Evolutionary conservation across 2,797 vertebrate species (phyloP), one percentile per base, ranked within the genome.

Genomic region (Jordanella pulchra): DNA sequence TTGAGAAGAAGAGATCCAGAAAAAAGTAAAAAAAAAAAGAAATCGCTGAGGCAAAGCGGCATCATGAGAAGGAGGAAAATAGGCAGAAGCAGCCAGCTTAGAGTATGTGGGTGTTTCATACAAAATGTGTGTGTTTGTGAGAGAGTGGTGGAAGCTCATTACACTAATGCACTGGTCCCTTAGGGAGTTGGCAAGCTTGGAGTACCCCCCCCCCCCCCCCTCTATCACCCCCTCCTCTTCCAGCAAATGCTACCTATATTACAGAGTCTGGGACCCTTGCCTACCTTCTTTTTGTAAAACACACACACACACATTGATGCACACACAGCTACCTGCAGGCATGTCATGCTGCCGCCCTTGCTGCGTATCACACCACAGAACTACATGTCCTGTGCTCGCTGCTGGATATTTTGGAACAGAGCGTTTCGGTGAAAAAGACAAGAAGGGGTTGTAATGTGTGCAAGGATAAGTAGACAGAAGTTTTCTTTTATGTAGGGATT

Each of bases 161-260:
- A 91, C 91, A 88, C 92, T 94, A 93, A 94, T 94, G 91, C 89
- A 92, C 87, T 75, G 79, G 81, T 89, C 87, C 81, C 87, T 69
- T 3, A 79, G 91, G 89, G 92, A 91, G 87, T 86, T 88, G 87
- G 87, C 89, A 90, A 79, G 82, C 83, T 79, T 71, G 75, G 83
- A 85, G 75, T 18, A 75, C 73, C 75, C 75, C 76, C 56, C 64
- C 21, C 72, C 30, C 70, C 12, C 28, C 50, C 13, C 28, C 28
- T 55, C 42, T 50, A 69, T 63, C 78, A 79, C 78, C 85, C 35
- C 82, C 77, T 79, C 84, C 81, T 80, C 77, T 79, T 81, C 76
- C 78, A 82, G 86, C 82, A 76, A 87, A 71, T 72, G 78, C 81
- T 74, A 72, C 84, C 70, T 71, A 48, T 69, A 65, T 64, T 67